Percentiles rank a stretch among this genome's conserved stretches.
Evolutionary conservation across 1,140 invertebrate genomes (phyloP).

Genomic region (Drosophila leontia): DNA sequence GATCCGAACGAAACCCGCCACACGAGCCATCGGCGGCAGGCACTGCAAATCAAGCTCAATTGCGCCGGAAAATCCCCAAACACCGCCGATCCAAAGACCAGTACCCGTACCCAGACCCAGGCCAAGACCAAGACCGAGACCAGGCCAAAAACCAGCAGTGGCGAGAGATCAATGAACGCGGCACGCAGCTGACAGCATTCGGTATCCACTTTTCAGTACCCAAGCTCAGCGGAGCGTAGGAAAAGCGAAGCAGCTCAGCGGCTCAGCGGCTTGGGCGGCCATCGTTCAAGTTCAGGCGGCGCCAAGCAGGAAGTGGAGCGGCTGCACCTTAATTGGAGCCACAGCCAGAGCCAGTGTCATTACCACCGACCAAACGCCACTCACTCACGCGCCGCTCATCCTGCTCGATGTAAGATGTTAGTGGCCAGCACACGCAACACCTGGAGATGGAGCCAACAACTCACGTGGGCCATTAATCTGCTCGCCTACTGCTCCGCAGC

Average conservation of each 20-base stretch:
- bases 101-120: background rate
- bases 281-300: conserved; percentile 70
- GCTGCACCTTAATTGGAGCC: conserved; percentile 78
- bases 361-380: conserved; percentile 50
- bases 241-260: conserved; percentile 65
- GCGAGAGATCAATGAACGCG: conserved; percentile 77
- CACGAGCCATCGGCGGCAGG: conserved; percentile 83
- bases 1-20: conserved; percentile 61
- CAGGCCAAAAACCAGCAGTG: conserved; percentile 56
- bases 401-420: conserved; percentile 85
- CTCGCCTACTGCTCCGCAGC: conserved; percentile 53
- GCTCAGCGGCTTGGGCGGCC: conserved; percentile 49
- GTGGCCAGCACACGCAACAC: conserved; percentile 58
- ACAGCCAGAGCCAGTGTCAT: conserved; percentile 65
- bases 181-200: conserved; percentile 70
- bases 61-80: conserved; percentile 75
- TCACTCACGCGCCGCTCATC: conserved; percentile 49
- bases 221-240: conserved; percentile 56
- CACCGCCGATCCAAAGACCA: conserved; percentile 32
- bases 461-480: conserved; percentile 53
- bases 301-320: conserved; percentile 71
- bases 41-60: conserved; percentile 67
- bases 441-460: conserved; percentile 67
- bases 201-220: conserved; percentile 55
- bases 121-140: conserved; percentile 20